Evolutionary conservation across 2,113 vertebrate species (phyloP), one percentile per base, ranked within the genome.

Genomic region (Hydrolagus affinis): DNA sequence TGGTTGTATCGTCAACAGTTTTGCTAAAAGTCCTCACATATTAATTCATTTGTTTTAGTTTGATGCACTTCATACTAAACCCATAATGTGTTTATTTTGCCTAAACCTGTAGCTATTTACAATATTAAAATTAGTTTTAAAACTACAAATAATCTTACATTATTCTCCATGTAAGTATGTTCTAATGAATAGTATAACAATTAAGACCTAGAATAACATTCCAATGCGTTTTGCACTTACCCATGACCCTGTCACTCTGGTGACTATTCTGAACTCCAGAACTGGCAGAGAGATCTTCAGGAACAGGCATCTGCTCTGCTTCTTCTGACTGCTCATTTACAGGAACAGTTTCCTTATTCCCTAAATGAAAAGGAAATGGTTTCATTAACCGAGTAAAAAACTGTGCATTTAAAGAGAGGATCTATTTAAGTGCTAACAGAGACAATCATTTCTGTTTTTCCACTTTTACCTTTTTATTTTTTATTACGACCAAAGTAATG

Each of bases 201-300:
- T 11, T 56, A 44, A 15, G 19, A 19, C 14, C 44, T 57, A 17
- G 11, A 25, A n/a, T 71, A 57, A 57, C 44, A 85, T 30, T 64
- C 44, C 14, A 85, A 8, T 56, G 8, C 32, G 14, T 60, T 72
- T 71, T 59, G 44, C 30, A 85, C 95, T 95, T 93, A 95, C 95
- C 94, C 88, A 91, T 90, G 87, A 94, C 91, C 93, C 95, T 93
- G 70, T 97, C 96, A 83, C 89, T 94, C 91, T 96, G 95, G 88
- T 91, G 90, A 89, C 90, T 94, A 90, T 96, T 95, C 89, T 96
- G 96, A 83, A 93, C 91, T 87, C 95, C 90, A 75, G 96, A 94
- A 88, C 93, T 92, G 87, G 98, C 96, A 68, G 98, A 99, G 88
- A 99, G 95, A 91, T 99, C 98, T 89, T 99, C 98, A 0, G 97